phyloP scores from a whole-genome alignment of 30 jellyfish, hydroid and myxozoan genomes.

The Phacellophora camtschatica region DNA sequence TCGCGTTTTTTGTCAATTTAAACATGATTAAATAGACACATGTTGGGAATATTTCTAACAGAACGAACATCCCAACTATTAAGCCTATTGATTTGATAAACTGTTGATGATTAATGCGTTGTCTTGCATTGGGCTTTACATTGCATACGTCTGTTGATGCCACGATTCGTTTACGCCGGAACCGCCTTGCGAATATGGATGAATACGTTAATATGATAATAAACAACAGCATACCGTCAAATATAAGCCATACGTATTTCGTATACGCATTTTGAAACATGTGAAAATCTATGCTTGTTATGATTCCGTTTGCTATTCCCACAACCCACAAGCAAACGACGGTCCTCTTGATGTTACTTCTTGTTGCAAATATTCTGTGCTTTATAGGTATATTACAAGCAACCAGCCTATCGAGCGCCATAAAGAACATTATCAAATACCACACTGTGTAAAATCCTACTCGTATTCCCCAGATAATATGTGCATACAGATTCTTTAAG shows the following conservation, averaged over 20 bases:
- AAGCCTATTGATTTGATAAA: constrained; percentile 37
- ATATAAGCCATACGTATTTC: constrained; percentile 36
- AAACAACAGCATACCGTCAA: constrained; percentile 11
- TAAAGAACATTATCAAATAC: constrained; percentile 26
- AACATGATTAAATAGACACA: constrained; percentile 26
- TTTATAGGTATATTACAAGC: constrained; percentile 53
- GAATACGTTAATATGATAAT: constrained; percentile 4
- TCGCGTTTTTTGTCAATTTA: constrained; percentile 19
- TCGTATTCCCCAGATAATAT: constrained; percentile 33
- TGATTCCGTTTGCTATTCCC: constrained; percentile 14
- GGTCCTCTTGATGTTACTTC: neutral
- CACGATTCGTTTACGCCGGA: neutral
- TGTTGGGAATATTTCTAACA: constrained; percentile 55
- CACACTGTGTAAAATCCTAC: constrained; percentile 45
- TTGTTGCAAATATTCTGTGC: constrained; percentile 45
- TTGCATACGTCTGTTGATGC: neutral
- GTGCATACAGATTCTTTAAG: constrained; percentile 19
- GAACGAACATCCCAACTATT: constrained; percentile 19
- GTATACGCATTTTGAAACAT: constrained; percentile 11
- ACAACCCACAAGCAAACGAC: constrained; percentile 5
- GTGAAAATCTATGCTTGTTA: constrained; percentile 6
- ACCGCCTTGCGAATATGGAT: constrained; percentile 21
- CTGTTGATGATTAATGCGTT: constrained; percentile 10
- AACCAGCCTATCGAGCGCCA: constrained; percentile 35
- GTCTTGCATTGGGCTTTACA: neutral